A percentile compares a stretch with the other conserved stretches of the same genome.
Evolutionary conservation across 2,113 vertebrate genomes (phyloP).

Genomic region (Oxyura jamaicensis): DNA sequence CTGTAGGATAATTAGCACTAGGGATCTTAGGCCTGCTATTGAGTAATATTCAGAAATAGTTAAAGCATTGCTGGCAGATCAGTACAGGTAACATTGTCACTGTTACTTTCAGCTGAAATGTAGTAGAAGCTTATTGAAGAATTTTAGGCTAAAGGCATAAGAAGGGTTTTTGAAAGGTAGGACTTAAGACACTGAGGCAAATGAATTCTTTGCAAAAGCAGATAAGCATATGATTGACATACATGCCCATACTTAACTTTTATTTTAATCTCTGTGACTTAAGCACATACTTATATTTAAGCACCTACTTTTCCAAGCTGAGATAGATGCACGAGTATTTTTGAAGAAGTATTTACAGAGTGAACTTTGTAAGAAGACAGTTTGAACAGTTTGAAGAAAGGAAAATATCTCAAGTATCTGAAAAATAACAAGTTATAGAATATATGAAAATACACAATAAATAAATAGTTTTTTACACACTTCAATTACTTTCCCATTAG

Average conservation of each 20-base stretch:
- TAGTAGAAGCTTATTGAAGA: not conserved
- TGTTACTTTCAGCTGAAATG: not conserved
- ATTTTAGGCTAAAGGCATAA: not conserved
- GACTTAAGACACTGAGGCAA: not conserved
- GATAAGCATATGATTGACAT: not conserved
- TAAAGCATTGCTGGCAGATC: not conserved
- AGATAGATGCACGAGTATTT: not conserved
- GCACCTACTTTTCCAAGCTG: not conserved
- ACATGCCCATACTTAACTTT: not conserved
- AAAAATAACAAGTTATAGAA: not conserved
- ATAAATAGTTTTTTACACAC: not conserved
- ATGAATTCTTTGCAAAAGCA: not conserved
- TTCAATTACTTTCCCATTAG: slow-evolving; percentile 20
- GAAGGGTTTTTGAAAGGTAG: not conserved
- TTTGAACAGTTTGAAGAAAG: not conserved
- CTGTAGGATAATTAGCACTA: not conserved
- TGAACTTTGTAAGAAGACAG: not conserved
- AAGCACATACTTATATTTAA: not conserved
- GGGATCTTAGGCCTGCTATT: not conserved
- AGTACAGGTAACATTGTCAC: not conserved
- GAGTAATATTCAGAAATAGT: slow-evolving; percentile 7
- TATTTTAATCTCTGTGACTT: not conserved
- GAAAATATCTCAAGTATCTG: not conserved
- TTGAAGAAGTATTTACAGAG: not conserved
- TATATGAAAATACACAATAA: not conserved